A percentile compares a stretch with the other conserved stretches of the same genome.
phyloP scores from a whole-genome alignment of 1,140 invertebrate species.

The Wiebesia pumilae region DNA sequence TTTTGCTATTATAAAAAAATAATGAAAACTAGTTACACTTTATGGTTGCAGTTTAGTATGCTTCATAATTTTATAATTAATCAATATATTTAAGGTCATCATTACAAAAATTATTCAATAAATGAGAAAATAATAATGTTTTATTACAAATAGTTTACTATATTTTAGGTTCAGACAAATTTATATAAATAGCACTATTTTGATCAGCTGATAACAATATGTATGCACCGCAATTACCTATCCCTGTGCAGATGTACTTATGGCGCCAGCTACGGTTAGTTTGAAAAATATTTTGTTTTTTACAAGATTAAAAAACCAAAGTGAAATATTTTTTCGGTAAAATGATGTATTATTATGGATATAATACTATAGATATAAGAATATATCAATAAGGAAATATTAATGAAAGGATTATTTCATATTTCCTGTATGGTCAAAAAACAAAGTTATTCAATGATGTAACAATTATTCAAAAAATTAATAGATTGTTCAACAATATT shows the following conservation, averaged over 20 bases:
- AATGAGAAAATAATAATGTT: background rate
- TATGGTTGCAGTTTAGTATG: background rate
- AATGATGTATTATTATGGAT: background rate
- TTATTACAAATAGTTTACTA: background rate
- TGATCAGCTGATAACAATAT: background rate
- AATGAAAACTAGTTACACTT: background rate
- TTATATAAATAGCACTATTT: background rate
- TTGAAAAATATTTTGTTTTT: background rate
- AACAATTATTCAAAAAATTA: too few species aligned
- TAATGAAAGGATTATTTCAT: background rate
- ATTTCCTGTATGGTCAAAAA: background rate
- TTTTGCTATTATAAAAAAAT: background rate
- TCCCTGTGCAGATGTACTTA: constrained; percentile 14
- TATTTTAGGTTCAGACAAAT: background rate
- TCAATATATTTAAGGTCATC: background rate
- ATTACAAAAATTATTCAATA: background rate
- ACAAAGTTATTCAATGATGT: too few species aligned
- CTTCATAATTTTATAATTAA: background rate
- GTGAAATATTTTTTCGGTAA: background rate
- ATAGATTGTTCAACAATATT: background rate
- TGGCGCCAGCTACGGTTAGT: constrained; percentile 9
- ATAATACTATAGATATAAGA: background rate
- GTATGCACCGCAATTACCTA: constrained; percentile 17
- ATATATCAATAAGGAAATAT: background rate
- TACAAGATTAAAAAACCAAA: background rate